phyloP scores from a whole-genome alignment of 2,888 invertebrate genomes.

The Scaptomyza flava region DNA sequence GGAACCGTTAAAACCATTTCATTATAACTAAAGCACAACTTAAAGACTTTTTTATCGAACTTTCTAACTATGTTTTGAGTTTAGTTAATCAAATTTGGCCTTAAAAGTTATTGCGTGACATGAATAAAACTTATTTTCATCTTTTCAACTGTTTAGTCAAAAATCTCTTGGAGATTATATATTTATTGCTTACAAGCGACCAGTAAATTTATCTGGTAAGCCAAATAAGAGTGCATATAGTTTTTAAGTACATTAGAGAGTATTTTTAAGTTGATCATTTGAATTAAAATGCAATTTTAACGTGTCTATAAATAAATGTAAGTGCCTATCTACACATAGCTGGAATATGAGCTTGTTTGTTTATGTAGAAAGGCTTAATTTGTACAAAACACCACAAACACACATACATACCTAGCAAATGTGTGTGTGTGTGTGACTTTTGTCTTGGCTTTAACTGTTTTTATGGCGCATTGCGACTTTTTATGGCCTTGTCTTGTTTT shows the following conservation, averaged over 20 bases:
- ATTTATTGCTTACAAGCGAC: neutral
- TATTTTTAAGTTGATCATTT: slow-evolving; percentile 11
- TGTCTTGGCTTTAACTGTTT: slow-evolving; percentile 80
- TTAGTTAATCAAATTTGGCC: too few species aligned
- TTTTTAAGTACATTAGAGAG: neutral
- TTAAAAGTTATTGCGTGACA: too few species aligned
- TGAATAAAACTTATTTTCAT: too few species aligned
- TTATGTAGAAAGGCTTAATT: slow-evolving; percentile 79
- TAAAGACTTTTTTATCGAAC: too few species aligned
- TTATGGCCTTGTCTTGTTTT: slow-evolving; percentile 77
- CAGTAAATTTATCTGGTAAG: neutral
- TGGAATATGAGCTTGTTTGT: slow-evolving; percentile 75
- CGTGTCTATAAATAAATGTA: slow-evolving; percentile 46
- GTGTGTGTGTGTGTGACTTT: slow-evolving; percentile 52
- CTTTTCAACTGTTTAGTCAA: too few species aligned
- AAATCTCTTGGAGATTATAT: neutral
- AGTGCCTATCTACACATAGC: slow-evolving; percentile 46
- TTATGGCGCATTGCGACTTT: slow-evolving; percentile 79
- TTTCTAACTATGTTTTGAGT: too few species aligned
- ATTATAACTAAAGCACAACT: too few species aligned
- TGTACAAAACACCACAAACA: slow-evolving; percentile 59
- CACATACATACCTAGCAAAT: slow-evolving; percentile 24
- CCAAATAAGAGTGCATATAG: too few species aligned
- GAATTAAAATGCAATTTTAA: slow-evolving; percentile 14
- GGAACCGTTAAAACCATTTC: too few species aligned